A percentile compares a stretch with the other conserved stretches of the same genome.
phyloP scores from a whole-genome alignment of 2,113 vertebrate species.

The Alethe diademata region DNA sequence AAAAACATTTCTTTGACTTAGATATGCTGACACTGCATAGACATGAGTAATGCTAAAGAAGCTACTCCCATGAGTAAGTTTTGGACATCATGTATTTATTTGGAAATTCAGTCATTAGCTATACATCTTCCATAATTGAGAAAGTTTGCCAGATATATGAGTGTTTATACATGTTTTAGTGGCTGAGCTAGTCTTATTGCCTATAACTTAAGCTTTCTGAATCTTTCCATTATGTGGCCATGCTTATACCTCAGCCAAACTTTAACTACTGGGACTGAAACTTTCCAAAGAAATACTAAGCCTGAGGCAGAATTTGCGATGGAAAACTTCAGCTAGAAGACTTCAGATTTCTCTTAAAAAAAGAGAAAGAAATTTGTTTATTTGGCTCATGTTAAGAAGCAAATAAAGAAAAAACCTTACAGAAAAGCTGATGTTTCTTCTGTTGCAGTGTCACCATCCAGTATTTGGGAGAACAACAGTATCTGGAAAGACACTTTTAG shows the following conservation, averaged over 20 bases:
- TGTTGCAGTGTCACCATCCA: neutral
- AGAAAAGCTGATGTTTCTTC: neutral
- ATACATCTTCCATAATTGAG: neutral
- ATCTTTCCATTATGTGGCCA: neutral
- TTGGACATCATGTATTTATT: neutral
- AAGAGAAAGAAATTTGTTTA: neutral
- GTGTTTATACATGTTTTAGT: neutral
- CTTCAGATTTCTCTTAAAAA: neutral
- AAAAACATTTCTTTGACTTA: neutral
- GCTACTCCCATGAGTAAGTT: neutral
- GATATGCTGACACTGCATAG: neutral
- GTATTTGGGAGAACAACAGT: neutral
- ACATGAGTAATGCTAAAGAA: neutral
- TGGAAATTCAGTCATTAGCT: neutral
- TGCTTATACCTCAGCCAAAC: neutral
- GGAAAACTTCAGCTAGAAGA: conserved; percentile 5
- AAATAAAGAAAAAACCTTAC: neutral
- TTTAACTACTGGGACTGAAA: neutral
- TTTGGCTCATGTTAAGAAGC: neutral
- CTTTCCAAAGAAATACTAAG: conserved; percentile 10
- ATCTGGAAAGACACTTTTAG: neutral
- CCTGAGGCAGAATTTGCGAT: neutral
- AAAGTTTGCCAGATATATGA: neutral
- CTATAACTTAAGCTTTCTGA: neutral
- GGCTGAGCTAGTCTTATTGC: neutral